These are phyloP conservation scores for Eupeodes latifasciatus DNA, from an alignment of 2,888 invertebrate species.

Conservation along the genomic window DNA sequence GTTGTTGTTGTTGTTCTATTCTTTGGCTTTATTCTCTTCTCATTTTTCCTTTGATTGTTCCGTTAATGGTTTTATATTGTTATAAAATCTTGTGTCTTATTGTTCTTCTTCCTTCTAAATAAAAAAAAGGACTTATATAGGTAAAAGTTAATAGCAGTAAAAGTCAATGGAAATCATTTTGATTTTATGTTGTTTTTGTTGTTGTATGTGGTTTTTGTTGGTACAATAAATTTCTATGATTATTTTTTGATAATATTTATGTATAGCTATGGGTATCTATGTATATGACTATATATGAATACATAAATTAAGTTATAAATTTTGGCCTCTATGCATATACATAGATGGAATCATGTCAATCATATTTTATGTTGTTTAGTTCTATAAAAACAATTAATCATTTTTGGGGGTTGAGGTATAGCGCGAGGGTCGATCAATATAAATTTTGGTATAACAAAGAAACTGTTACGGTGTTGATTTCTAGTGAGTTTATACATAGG, in stretches of 20 bases:
- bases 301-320: not conserved
- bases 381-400: constrained; percentile 66
- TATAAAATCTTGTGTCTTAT: constrained; percentile 60
- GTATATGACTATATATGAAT: not conserved
- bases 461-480: constrained; percentile 19
- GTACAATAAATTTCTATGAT: constrained; percentile 10
- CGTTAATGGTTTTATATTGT: constrained; percentile 76
- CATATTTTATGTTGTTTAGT: constrained; percentile 63
- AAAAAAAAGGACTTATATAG: not conserved
- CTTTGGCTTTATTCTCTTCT: not conserved
- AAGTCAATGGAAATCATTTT: constrained; percentile 23
- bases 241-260: constrained; percentile 16
- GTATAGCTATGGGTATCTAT: not conserved
- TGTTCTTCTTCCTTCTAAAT: constrained; percentile 48
- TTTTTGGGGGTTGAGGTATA: not conserved
- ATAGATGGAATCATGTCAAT: constrained; percentile 65
- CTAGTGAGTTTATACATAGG: not conserved
- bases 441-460: constrained; percentile 8
- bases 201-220: not conserved
- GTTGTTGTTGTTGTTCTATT: not conserved
- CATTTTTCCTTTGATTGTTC: constrained; percentile 46
- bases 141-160: not conserved
- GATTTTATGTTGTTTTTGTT: constrained; percentile 18
- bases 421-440: not conserved
- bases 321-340: not conserved